phyloP scores from a whole-genome alignment of 92 coral and sea anemone species.

The Epizoanthus scotinus region DNA sequence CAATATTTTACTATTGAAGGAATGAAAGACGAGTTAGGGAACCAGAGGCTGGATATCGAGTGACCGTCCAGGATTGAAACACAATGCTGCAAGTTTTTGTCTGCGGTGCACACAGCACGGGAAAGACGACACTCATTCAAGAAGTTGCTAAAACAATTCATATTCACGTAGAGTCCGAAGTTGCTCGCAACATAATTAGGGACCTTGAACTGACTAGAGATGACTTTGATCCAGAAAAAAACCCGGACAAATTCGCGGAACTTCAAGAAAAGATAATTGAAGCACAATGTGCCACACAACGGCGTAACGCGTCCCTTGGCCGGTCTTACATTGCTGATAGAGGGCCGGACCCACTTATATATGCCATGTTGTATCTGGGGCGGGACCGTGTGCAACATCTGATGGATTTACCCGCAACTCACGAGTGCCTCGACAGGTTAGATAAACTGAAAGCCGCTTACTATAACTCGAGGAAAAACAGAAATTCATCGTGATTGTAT shows the following conservation, averaged over 20 bases:
- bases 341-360: conserved; percentile 89
- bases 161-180: conserved; percentile 67
- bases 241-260: conserved; percentile 60
- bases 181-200: conserved; percentile 75
- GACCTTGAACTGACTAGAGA: conserved; percentile 67
- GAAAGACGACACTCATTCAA: conserved; percentile 82
- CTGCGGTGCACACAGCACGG: conserved; percentile 96
- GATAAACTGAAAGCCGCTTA: neutral
- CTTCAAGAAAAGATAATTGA: conserved; percentile 69
- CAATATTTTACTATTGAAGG: too few relatives aligned
- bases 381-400: conserved; percentile 52
- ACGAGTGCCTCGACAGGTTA: conserved; percentile 76
- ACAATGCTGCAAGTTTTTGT: conserved; percentile 69
- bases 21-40: neutral
- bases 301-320: conserved; percentile 41
- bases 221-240: conserved; percentile 77
- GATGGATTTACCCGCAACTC: conserved; percentile 49
- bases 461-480: too few relatives aligned
- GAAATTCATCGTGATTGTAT: too few relatives aligned
- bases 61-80: too few relatives aligned
- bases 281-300: conserved; percentile 65
- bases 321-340: conserved; percentile 83
- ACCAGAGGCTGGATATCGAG: neutral
- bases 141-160: conserved; percentile 54
- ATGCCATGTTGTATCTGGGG: conserved; percentile 75